A percentile compares a stretch with the other conserved stretches of the same genome.
phyloP scores from a whole-genome alignment of 2,113 vertebrate species.

The Indicator indicator region DNA sequence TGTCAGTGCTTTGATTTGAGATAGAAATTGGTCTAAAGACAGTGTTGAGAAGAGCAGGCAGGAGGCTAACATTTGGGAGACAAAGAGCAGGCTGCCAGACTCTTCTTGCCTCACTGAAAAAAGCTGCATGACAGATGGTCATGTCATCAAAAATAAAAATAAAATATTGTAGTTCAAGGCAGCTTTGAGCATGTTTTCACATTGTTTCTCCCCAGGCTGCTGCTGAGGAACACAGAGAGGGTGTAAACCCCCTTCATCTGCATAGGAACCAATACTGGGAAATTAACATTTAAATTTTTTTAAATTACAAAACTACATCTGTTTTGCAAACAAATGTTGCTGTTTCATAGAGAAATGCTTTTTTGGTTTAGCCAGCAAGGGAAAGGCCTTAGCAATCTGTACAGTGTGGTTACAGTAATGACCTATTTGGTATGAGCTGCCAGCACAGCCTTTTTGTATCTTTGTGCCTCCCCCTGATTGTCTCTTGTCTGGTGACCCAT shows the following conservation, averaged over 20 bases:
- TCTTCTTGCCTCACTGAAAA: not conserved
- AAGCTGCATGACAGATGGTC: not conserved
- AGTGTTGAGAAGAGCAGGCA: not conserved
- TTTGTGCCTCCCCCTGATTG: not conserved
- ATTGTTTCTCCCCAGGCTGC: not conserved
- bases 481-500: not conserved
- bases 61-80: not conserved
- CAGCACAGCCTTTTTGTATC: not conserved
- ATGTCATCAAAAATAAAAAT: conserved; percentile 42
- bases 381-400: not conserved
- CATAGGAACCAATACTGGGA: not conserved
- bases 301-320: not conserved
- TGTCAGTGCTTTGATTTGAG: not conserved
- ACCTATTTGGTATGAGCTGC: not conserved
- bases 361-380: not conserved
- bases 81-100: not conserved
- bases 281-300: not conserved
- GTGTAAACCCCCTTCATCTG: not conserved
- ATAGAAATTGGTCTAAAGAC: not conserved
- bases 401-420: not conserved
- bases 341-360: not conserved
- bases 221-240: not conserved
- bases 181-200: not conserved
- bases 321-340: not conserved
- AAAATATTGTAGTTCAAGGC: not conserved